Evolutionary conservation across 2,113 vertebrate genomes (phyloP).

Genomic region (Ia io): DNA sequence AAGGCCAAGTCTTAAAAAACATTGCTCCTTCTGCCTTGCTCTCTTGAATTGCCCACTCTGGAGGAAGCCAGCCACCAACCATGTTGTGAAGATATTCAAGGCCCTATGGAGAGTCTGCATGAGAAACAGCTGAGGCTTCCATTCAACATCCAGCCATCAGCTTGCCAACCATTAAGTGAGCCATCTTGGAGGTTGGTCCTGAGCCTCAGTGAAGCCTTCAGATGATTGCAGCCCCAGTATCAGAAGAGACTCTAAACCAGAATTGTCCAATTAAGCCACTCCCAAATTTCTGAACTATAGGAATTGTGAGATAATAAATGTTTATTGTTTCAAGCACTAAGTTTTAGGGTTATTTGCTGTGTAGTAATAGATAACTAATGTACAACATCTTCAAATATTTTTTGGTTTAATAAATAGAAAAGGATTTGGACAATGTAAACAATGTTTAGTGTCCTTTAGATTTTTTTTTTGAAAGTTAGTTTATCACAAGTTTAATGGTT

Average conservation of each 20-base stretch:
- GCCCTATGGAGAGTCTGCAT: background rate
- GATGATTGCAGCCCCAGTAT: background rate
- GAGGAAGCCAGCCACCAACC: background rate
- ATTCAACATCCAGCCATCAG: background rate
- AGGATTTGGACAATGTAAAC: slow-evolving; percentile 3
- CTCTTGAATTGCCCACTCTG: background rate
- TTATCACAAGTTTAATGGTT: background rate
- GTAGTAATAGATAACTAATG: background rate
- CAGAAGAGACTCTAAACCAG: background rate
- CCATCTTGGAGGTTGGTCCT: background rate
- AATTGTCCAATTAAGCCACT: background rate
- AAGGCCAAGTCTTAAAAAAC: background rate
- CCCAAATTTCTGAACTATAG: background rate
- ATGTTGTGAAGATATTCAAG: background rate
- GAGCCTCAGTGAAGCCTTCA: background rate
- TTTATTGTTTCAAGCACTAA: background rate
- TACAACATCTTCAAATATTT: background rate
- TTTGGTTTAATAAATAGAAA: background rate
- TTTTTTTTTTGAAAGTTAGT: background rate
- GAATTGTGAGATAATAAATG: slow-evolving; percentile 20
- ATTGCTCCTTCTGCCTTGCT: background rate
- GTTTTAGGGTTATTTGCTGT: slow-evolving; percentile 25
- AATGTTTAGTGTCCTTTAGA: background rate
- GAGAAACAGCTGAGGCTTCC: background rate
- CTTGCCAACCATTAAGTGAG: background rate